Conservation (phyloP, 2,888 invertebrate species). For the Tetragonula carbonaria region DNA sequence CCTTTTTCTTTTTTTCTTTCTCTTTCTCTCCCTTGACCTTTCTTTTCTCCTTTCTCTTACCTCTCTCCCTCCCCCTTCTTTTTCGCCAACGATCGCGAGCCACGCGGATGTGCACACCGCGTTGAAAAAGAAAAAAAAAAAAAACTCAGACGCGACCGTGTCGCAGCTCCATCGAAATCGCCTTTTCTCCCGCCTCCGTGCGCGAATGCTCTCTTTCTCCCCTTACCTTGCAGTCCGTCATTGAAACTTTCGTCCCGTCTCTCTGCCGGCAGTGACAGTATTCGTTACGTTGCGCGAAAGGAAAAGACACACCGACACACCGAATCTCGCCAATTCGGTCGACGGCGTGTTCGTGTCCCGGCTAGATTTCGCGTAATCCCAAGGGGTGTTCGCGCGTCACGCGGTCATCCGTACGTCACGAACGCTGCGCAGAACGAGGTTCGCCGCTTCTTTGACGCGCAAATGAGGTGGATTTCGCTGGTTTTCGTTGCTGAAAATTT, state of each 20-base stretch:
- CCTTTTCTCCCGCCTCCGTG: neutral
- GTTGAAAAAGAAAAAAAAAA: neutral
- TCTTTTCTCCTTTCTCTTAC: neutral
- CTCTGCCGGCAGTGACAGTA: neutral
- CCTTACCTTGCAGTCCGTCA: neutral
- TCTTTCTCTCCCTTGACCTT: neutral
- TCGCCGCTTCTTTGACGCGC: too few relatives aligned
- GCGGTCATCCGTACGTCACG: neutral
- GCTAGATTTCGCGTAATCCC: neutral
- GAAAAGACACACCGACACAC: neutral
- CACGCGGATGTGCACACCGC: neutral
- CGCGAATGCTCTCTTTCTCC: neutral
- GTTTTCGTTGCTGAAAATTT: neutral
- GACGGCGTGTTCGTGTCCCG: neutral
- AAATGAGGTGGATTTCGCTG: neutral
- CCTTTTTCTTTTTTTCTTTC: neutral
- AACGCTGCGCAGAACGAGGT: neutral
- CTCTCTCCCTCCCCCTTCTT: neutral
- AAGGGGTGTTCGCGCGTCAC: neutral
- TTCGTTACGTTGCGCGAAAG: neutral
- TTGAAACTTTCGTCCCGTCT: neutral
- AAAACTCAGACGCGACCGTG: neutral
- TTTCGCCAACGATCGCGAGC: constrained; percentile 36
- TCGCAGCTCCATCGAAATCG: constrained; percentile 6
- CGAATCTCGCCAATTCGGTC: neutral